Evolutionary conservation across 2,113 vertebrate species (phyloP).

Genomic region (Poecile atricapillus): DNA sequence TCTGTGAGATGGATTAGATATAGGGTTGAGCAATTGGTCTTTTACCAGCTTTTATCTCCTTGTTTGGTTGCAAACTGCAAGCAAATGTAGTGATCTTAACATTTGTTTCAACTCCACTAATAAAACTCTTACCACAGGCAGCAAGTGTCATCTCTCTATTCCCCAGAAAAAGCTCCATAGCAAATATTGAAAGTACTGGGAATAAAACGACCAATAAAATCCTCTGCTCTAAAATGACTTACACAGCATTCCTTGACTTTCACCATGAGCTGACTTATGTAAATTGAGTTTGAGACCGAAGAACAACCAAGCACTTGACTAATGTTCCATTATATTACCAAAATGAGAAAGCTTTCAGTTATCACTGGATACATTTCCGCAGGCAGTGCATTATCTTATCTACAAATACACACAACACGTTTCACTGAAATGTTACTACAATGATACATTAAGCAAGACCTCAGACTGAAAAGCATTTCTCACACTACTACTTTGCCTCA

Average conservation of each 20-base stretch:
- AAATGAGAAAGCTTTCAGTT: slow-evolving; percentile 20
- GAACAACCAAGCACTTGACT: not conserved
- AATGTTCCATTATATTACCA: not conserved
- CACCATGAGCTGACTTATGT: not conserved
- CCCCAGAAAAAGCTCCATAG: not conserved
- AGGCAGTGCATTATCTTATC: not conserved
- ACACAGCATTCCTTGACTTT: not conserved
- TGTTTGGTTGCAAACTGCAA: slow-evolving; percentile 27
- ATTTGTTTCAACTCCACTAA: not conserved
- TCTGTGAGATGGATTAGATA: not conserved
- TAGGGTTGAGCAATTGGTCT: not conserved
- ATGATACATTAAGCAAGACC: not conserved
- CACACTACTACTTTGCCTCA: not conserved
- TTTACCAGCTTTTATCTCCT: not conserved
- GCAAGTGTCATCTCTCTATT: not conserved
- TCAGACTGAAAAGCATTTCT: not conserved
- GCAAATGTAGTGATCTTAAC: slow-evolving; percentile 49
- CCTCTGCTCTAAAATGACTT: not conserved
- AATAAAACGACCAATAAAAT: not conserved
- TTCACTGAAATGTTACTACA: not conserved
- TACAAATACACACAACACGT: not conserved
- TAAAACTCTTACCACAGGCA: not conserved
- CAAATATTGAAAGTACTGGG: not conserved
- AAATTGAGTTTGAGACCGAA: not conserved
- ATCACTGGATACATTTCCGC: not conserved